Percentiles rank a stretch among this genome's conserved stretches.
These are phyloP conservation scores for Listrodromus nycthemerus DNA, from an alignment of 2,888 invertebrate genomes.

Conservation along the genomic window DNA sequence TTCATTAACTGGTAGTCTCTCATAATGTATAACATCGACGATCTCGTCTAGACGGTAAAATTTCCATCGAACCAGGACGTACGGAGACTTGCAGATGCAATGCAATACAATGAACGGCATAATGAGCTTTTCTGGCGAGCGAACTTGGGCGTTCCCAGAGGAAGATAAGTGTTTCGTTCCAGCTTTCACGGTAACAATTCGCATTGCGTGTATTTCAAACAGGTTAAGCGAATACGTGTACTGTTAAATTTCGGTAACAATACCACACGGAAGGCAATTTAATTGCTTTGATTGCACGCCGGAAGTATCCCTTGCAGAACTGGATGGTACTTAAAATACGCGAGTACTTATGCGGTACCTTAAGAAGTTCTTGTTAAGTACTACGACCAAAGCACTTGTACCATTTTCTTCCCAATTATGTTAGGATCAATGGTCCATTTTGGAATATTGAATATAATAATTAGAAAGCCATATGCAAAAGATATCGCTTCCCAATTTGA, in stretches of 20 bases:
- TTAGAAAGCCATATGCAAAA: too few species aligned
- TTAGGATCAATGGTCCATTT: too few species aligned
- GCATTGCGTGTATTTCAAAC: neutral
- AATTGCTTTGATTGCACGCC: too few species aligned
- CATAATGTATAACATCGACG: neutral
- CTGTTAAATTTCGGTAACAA: neutral
- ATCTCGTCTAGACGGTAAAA: neutral
- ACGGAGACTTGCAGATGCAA: neutral
- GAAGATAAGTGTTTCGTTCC: neutral
- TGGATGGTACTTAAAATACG: too few species aligned
- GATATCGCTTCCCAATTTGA: too few species aligned
- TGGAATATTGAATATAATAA: too few species aligned
- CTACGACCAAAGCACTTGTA: too few species aligned
- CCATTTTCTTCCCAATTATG: too few species aligned
- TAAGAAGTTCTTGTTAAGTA: too few species aligned
- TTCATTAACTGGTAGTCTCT: neutral
- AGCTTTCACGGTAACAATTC: neutral
- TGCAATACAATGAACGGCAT: neutral
- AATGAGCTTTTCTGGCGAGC: constrained; percentile 4
- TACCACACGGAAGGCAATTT: neutral
- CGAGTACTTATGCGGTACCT: too few species aligned
- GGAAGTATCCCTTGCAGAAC: too few species aligned
- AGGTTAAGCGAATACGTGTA: neutral
- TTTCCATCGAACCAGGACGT: neutral
- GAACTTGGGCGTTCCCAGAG: neutral